phyloP scores from a whole-genome alignment of 2,797 vertebrate genomes.

The Acridotheres tristis region DNA sequence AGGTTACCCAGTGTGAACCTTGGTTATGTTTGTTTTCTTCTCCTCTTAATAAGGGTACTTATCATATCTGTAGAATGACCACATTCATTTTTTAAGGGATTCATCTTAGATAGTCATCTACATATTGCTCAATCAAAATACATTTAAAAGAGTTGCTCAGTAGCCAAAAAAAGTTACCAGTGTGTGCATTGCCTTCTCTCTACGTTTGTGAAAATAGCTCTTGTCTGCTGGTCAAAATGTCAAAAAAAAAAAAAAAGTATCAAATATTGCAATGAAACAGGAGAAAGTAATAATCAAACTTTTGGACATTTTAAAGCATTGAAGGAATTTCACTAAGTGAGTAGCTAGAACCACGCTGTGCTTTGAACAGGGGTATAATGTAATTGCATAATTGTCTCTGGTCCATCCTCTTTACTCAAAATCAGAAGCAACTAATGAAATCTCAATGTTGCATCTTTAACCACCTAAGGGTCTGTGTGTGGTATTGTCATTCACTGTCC shows the following conservation, averaged over 20 bases:
- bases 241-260: not conserved
- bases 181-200: not conserved
- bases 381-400: not conserved
- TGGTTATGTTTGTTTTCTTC: not conserved
- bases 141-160: not conserved
- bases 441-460: not conserved
- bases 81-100: not conserved
- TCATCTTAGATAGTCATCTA: not conserved
- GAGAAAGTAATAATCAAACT: not conserved
- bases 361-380: not conserved
- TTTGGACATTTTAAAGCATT: not conserved
- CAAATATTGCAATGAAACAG: not conserved
- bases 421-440: not conserved
- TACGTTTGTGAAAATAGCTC: not conserved
- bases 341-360: not conserved
- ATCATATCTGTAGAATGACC: not conserved
- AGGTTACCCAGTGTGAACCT: not conserved
- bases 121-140: not conserved
- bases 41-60: not conserved
- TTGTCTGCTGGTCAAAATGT: not conserved
- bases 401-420: not conserved
- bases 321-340: not conserved
- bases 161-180: not conserved
- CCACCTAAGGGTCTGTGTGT: not conserved
- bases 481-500: not conserved